Evolutionary conservation across 2,888 invertebrate species (phyloP), one percentile per base, ranked within the genome.

Genomic region (Tanytarsus gracilentus): DNA sequence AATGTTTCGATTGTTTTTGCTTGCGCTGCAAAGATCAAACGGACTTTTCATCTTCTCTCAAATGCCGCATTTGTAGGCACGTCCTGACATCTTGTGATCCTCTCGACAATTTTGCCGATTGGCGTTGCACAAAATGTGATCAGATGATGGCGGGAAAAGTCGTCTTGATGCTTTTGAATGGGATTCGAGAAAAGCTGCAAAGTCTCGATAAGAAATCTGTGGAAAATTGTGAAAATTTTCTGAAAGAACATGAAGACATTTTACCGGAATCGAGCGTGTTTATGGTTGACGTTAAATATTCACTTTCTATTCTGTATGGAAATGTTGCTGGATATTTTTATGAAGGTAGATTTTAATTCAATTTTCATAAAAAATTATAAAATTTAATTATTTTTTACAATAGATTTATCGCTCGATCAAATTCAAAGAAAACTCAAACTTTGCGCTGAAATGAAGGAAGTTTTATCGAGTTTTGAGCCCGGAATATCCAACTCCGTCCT

Each of bases 1-100:
- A 86, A 71, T 84, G 82, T 68, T 85, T 87, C 64, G 78, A 79
- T 53, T 88, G 88, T 66, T 71, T 72, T 33, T 88, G 88, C 65
- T 71, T 73, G 0, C 75, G 86, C 62, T 88, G 88, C 66, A 71
- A 69, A 26, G 87, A 87, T 72, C 81, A 84, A 4, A 82, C 84
- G 0, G 88, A 88, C 69, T 76, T 79, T 70, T 69, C 81, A 16
- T 83, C 84, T 1, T 79, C 82, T 0, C 79, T 84, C 50, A 76
- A 78, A 61, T 86, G 86, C 66, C 77, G 77, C n/a, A 72, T 78
- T 63, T 84, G 83, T 66, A 79, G 78, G 66, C 72, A 71, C 56
- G 77, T 66, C 71, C 73, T 67, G 63, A 65, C 81, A 26, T 82
- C 84, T 2, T 73, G 75, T 2, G 75, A 84, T 68, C 82, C 86